Percentiles rank a stretch among this genome's conserved stretches.
Evolutionary conservation across 2,888 invertebrate genomes (phyloP).

Genomic region (Drosophila paucipuncta): DNA sequence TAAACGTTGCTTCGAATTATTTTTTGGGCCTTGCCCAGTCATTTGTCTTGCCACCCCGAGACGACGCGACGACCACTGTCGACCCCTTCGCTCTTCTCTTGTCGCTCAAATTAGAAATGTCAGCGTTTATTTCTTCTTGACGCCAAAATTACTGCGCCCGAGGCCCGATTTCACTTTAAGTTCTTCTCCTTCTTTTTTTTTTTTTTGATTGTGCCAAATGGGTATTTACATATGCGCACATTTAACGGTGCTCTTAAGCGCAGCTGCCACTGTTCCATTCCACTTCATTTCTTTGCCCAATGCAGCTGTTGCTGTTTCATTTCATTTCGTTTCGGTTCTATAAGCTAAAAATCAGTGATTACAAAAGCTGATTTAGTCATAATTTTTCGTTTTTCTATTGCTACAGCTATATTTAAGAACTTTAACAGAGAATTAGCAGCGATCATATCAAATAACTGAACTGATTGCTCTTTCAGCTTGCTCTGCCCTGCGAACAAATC

Average conservation of each 20-base stretch:
- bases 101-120: slow-evolving; percentile 74
- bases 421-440: neutral
- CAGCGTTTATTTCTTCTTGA: slow-evolving; percentile 67
- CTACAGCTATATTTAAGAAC: neutral
- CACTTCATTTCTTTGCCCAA: slow-evolving; percentile 15
- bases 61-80: slow-evolving; percentile 17
- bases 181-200: slow-evolving; percentile 4
- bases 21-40: slow-evolving; percentile 62
- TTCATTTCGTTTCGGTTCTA: neutral
- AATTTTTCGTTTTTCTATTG: neutral
- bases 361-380: neutral
- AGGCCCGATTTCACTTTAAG: slow-evolving; percentile 57
- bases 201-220: slow-evolving; percentile 27
- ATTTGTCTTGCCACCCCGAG: slow-evolving; percentile 74
- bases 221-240: slow-evolving; percentile 72
- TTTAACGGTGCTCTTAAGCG: slow-evolving; percentile 56
- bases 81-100: neutral
- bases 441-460: neutral
- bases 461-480: neutral
- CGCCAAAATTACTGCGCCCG: slow-evolving; percentile 70
- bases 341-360: neutral
- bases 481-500: neutral
- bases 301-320: slow-evolving; percentile 1
- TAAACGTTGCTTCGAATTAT: slow-evolving; percentile 73
- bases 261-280: slow-evolving; percentile 51